These are phyloP conservation scores for Liasis olivaceus DNA, from an alignment of 2,797 vertebrate genomes.

Conservation along the genomic window DNA sequence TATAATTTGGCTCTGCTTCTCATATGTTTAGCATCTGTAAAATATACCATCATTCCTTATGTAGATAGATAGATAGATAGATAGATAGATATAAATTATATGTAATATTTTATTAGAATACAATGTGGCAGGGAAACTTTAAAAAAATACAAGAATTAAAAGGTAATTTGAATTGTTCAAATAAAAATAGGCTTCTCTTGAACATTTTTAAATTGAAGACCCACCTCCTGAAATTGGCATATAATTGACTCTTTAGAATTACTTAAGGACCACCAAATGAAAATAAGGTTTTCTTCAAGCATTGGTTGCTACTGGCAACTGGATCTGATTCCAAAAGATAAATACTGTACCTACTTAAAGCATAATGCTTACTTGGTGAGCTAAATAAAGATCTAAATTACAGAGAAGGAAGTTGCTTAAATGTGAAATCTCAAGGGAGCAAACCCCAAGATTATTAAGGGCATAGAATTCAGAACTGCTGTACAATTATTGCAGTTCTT, in stretches of 20 bases:
- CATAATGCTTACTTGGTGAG: constrained; percentile 80
- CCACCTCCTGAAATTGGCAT: constrained; percentile 60
- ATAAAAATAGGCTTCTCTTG: constrained; percentile 60
- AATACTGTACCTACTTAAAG: constrained; percentile 77
- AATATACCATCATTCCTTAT: not conserved
- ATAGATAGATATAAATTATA: not conserved
- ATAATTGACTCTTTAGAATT: constrained; percentile 69
- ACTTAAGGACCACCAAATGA: constrained; percentile 72
- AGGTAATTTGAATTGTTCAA: constrained; percentile 48
- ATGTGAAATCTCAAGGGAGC: constrained; percentile 68
- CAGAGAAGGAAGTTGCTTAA: constrained; percentile 69
- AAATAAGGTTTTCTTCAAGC: constrained; percentile 75
- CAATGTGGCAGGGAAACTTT: constrained; percentile 29
- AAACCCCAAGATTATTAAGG: constrained; percentile 58
- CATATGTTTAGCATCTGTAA: not conserved
- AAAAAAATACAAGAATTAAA: constrained; percentile 26
- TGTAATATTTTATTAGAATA: not conserved
- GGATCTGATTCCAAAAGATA: constrained; percentile 72
- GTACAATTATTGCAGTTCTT: constrained; percentile 39
- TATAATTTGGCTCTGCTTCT: not conserved
- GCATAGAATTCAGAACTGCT: constrained; percentile 47
- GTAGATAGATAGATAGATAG: not conserved
- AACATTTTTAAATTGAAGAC: constrained; percentile 63
- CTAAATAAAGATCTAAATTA: constrained; percentile 79
- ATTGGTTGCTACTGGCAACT: constrained; percentile 77